Evolutionary conservation across 2,113 vertebrate species (phyloP).

Genomic region (Corythoichthys haematopterus): DNA sequence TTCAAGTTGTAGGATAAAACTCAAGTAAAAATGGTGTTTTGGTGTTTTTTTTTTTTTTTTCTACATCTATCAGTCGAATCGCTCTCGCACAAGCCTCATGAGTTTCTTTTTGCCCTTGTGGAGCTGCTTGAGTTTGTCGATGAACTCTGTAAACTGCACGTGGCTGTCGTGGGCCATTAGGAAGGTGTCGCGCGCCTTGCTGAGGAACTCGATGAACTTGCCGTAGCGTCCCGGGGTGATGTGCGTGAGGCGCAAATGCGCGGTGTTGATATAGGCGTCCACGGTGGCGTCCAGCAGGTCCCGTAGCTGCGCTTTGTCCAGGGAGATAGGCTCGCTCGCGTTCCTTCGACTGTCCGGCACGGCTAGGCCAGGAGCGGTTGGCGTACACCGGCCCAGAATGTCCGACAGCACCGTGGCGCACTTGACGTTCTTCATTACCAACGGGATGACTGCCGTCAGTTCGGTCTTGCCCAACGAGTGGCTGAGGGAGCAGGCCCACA

Average conservation of each 20-base stretch:
- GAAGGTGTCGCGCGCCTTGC: conserved; percentile 94
- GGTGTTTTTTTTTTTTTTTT: conserved; percentile 40
- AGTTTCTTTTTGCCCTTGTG: conserved; percentile 99
- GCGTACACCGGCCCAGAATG: conserved; percentile 94
- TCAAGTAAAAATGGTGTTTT: conserved; percentile 64
- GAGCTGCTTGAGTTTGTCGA: conserved; percentile 99
- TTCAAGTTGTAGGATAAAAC: conserved; percentile 63
- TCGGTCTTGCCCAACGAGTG: conserved; percentile 97
- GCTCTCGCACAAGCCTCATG: conserved; percentile 94
- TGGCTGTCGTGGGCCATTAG: conserved; percentile 94
- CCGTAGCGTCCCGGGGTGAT: conserved; percentile 98
- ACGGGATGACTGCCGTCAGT: conserved; percentile 90
- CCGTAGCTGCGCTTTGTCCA: conserved; percentile 94
- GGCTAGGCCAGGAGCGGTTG: conserved; percentile 91
- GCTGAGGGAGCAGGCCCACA: conserved; percentile 96
- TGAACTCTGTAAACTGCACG: conserved; percentile 96
- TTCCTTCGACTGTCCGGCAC: conserved; percentile 90
- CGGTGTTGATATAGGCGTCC: conserved; percentile 96
- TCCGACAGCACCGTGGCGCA: conserved; percentile 96
- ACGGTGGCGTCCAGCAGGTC: conserved; percentile 96
- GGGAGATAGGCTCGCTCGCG: conserved; percentile 95
- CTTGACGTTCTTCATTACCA: conserved; percentile 97
- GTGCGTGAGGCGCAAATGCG: conserved; percentile 95
- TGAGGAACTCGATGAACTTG: conserved; percentile 97
- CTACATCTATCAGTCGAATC: conserved; percentile 82